Base-by-base conservation (phyloP, 2,113 vertebrate species). In the Dipodomys ordii region DNA sequence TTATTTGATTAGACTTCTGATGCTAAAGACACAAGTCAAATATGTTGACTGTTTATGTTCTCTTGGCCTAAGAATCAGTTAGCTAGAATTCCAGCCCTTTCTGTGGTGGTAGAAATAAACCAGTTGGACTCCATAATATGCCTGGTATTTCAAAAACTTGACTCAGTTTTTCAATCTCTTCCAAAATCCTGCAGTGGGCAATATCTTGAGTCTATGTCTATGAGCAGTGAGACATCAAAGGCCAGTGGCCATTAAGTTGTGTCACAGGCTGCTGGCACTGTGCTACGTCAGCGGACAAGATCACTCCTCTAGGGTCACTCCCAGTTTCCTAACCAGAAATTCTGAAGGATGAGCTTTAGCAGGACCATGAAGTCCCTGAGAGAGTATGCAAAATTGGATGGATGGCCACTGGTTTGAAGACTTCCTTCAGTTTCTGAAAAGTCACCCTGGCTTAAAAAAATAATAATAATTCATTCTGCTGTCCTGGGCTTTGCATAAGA, bases 1-100 rank as follows among this genome's bases (percentile, higher is more conserved):
- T 69, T 87, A 69, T 68, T 93, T 93, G 86, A 92, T 92, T 83
- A 90, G 82, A 91, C 64, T 87, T 93, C 25, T 83, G 92, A 72
- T 68, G 83, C 67, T 74, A 49, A 83, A 74, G 68, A 71, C 53
- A 78, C 86, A 87, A 91, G 88, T 92, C 72, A 88, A n/a, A 84
- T 76, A 60, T 73, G 68, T 94, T 84, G 89, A 87, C 65, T 71
- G 46, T 82, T 69, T 46, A 44, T 86, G 67, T 85, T 93, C 83
- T 90, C n/a, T 71, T 78, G 77, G 69, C 77, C n/a, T 91, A 23
- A 44, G 69, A 49, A 87, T 69, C 87, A 89, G 73, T 82, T 25
- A 80, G 79, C 49, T 83, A 68, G 72, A 39, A 65, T 81, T 78
- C 62, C 30, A 65, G 46, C 81, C 25, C 72, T 87, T 93, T 90